A percentile compares a stretch with the other conserved stretches of the same genome.
These are phyloP conservation scores for Notarius quadriscutis DNA, from an alignment of 2,113 vertebrate species.

Conservation along the genomic window DNA sequence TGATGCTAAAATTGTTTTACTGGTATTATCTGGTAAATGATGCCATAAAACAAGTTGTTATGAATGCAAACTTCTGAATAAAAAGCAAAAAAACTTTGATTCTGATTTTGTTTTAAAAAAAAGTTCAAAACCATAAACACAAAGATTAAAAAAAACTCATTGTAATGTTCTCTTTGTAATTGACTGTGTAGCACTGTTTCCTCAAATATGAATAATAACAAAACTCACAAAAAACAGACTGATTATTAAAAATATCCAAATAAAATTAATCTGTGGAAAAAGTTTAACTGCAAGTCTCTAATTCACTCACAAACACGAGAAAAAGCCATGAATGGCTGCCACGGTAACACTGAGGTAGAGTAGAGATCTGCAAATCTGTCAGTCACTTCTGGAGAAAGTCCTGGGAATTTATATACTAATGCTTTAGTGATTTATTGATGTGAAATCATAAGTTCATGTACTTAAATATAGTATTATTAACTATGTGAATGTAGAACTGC, in stretches of 20 bases:
- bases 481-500: background rate
- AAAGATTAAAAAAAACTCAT: background rate
- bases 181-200: background rate
- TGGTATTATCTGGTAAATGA: background rate
- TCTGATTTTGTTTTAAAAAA: background rate
- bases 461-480: background rate
- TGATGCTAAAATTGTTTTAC: background rate
- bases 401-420: background rate
- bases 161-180: background rate
- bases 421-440: background rate
- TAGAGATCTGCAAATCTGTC: constrained; percentile 6
- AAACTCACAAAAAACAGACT: background rate
- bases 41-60: no score
- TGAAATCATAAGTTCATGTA: background rate
- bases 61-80: background rate
- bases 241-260: background rate
- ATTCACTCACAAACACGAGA: background rate
- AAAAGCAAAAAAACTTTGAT: background rate
- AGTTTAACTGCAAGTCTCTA: constrained; percentile 1
- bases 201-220: background rate
- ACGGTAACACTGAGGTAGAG: constrained; percentile 15
- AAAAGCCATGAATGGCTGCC: background rate
- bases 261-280: background rate
- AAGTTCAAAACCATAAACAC: background rate
- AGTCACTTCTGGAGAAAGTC: constrained; percentile 14